Base-by-base conservation (phyloP, 2,888 invertebrate species). In the Acheta domesticus region DNA sequence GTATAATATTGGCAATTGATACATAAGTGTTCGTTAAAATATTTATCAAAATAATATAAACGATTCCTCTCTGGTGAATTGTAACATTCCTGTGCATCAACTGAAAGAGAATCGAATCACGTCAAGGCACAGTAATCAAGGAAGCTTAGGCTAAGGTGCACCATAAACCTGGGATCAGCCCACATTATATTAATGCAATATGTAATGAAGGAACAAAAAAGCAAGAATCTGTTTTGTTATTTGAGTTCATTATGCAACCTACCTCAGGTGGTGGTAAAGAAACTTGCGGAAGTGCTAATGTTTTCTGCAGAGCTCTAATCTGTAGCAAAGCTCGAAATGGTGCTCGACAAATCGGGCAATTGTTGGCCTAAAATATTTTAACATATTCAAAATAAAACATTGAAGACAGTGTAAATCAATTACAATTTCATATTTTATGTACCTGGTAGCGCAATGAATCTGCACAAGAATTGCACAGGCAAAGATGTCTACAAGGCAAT, bases 291-390 rank as follows among this genome's bases (percentile, higher is more conserved):
- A 88, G 87, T 81, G 89, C 88, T 48, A 88, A 86, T 76, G 91
- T 90, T 85, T 94, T 94, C 86, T 97, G 96, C 83, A 99, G 90
- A 48, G 99, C 98, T 82, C 97, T 91, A 78, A 99, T 96, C 89
- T 99, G 98, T 80, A 99, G 89, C 78, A 99, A 89, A 0, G 99
- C 99, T 82, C 99, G 90, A 88, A 99, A 99, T 14, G 99, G 99
- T n/a, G 98, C 96, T 82, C 99, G 91, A 86, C 99, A 99, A 83
- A 99, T 99, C 12, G 99, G 99, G 85, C 99, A 99, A 88, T 98
- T 99, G 88, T 97, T 99, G 48, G 98, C 97, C 90, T 86, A 82
- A 8, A 82, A 76, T 36, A 36, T 36, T 36, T 36, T 36, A 36
- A 36, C 36, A 36, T 36, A 76, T 74, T 81, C 79, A 80, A 36